These are phyloP conservation scores for Achatina immaculata DNA, from an alignment of 1,140 invertebrate species.

Conservation along the genomic window DNA sequence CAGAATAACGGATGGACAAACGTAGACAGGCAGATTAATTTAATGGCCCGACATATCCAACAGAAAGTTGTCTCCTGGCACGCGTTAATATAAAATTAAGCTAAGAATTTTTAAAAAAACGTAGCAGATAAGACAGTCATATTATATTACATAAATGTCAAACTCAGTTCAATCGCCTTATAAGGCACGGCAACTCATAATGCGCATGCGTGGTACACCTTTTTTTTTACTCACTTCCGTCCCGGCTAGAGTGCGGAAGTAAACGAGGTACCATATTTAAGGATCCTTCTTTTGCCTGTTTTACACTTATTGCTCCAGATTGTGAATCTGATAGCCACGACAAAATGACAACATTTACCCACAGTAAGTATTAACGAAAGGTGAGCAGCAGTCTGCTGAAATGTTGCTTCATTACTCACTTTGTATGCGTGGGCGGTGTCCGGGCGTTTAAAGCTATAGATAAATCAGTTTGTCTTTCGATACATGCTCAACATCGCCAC, in stretches of 20 bases:
- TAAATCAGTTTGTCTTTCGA: too few relatives aligned
- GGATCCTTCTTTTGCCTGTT: not conserved
- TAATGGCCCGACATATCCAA: too few relatives aligned
- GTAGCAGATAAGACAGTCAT: too few relatives aligned
- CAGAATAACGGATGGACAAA: too few relatives aligned
- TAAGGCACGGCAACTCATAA: constrained; percentile 1
- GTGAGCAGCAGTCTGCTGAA: not conserved
- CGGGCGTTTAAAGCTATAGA: too few relatives aligned
- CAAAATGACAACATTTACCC: constrained; percentile 29
- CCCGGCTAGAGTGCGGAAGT: constrained; percentile 37
- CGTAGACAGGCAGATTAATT: too few relatives aligned
- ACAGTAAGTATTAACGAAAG: constrained; percentile 9
- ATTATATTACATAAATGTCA: too few relatives aligned
- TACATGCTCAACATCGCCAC: too few relatives aligned
- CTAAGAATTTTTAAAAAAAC: too few relatives aligned
- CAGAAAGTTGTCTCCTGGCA: too few relatives aligned
- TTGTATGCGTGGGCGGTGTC: too few relatives aligned
- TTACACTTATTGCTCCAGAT: not conserved
- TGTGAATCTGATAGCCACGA: not conserved
- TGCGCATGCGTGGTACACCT: constrained; percentile 24
- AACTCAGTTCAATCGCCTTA: constrained; percentile 2
- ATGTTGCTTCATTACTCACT: not conserved
- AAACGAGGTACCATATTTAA: not conserved
- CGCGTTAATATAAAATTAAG: too few relatives aligned
- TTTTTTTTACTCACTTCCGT: constrained; percentile 29